phyloP scores from a whole-genome alignment of 2,888 invertebrate species.

The Latheticus oryzae region DNA sequence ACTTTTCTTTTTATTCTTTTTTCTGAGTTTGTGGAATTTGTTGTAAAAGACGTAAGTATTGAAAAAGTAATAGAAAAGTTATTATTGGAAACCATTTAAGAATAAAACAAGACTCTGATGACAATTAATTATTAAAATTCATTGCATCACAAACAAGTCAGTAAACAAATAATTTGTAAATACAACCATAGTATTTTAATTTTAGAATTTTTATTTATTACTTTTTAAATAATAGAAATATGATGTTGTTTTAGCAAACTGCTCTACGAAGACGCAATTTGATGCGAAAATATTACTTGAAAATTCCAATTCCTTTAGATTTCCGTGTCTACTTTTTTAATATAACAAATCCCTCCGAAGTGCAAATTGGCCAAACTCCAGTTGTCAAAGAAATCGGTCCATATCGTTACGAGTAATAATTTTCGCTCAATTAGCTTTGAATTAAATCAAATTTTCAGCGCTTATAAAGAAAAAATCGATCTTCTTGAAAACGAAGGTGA shows the following conservation, averaged over 20 bases:
- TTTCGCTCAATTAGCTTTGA: not conserved
- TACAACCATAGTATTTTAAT: not conserved
- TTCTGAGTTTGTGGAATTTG: slow-evolving; percentile 46
- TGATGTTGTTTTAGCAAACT: slow-evolving; percentile 77
- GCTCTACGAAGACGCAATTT: slow-evolving; percentile 76
- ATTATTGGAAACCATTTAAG: too few relatives aligned
- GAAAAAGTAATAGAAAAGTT: too few relatives aligned
- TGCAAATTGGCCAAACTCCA: slow-evolving; percentile 74
- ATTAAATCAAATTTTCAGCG: slow-evolving; percentile 67
- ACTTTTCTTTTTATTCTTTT: slow-evolving; percentile 27
- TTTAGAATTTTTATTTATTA: slow-evolving; percentile 1
- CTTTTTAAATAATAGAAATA: slow-evolving; percentile 3
- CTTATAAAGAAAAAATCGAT: slow-evolving; percentile 84
- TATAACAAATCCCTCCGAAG: slow-evolving; percentile 78
- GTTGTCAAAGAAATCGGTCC: slow-evolving; percentile 80
- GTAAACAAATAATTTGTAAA: slow-evolving; percentile 18
- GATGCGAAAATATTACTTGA: slow-evolving; percentile 78
- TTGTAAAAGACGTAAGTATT: slow-evolving; percentile 55
- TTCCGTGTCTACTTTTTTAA: slow-evolving; percentile 81
- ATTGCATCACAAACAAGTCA: slow-evolving; percentile 1
- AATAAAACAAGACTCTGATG: too few relatives aligned
- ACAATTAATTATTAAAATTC: too few relatives aligned
- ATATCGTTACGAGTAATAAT: slow-evolving; percentile 76
- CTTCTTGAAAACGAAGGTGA: slow-evolving; percentile 77
- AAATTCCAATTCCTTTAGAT: slow-evolving; percentile 77